These are phyloP conservation scores for Neotragus pygmaeus DNA, from an alignment of 2,113 vertebrate genomes.

Conservation along the genomic window DNA sequence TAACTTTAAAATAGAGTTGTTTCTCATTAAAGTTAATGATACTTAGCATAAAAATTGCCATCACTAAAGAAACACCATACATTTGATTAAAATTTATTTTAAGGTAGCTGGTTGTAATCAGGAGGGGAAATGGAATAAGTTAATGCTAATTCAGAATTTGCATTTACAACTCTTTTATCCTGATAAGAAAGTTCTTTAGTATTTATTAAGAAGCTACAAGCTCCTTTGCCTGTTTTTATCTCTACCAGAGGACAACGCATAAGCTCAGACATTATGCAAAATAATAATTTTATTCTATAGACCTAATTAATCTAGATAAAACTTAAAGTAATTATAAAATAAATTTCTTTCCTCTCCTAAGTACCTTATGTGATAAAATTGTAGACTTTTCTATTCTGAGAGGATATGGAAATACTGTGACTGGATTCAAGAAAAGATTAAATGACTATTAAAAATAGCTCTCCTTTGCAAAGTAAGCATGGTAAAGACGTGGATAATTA, in stretches of 20 bases:
- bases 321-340: not conserved
- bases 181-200: not conserved
- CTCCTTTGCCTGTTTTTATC: not conserved
- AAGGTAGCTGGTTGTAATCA: not conserved
- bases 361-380: not conserved
- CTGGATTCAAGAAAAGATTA: not conserved
- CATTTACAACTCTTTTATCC: not conserved
- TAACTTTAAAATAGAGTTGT: not conserved
- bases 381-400: not conserved
- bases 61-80: not conserved
- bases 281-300: not conserved
- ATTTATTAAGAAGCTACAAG: not conserved
- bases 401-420: not conserved
- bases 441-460: conserved; percentile 5
- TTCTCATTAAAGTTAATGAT: not conserved
- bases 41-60: not conserved
- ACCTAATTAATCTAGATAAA: not conserved
- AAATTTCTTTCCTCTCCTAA: not conserved
- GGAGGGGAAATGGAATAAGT: not conserved
- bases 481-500: not conserved
- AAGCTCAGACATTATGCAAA: not conserved
- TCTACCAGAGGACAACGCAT: not conserved
- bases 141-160: not conserved
- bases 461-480: not conserved
- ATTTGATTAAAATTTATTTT: not conserved